Base-by-base conservation (phyloP, 2,888 invertebrate genomes). In the Boloria euphrosyne region DNA sequence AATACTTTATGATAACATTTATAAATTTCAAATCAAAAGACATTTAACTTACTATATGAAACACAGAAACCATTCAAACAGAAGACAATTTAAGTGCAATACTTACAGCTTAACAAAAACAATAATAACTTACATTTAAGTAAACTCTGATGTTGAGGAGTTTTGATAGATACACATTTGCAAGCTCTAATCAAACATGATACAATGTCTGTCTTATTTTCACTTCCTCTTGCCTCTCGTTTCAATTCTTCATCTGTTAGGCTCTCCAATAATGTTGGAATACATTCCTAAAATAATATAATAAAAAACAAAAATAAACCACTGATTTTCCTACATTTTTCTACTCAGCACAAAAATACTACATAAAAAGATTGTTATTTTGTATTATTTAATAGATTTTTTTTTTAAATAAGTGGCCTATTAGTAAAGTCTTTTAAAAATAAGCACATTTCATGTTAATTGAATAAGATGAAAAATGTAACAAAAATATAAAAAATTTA, bases 211-310 rank as follows among this genome's bases (percentile, higher is more conserved):
- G 98, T 98, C 90, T 98, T 98, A 71, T 97, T 97, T 88, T 98
- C 98, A 81, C 96, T 96, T 16, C 94, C 94, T 82, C 98, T 97
- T 4, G 98, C 97, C 90, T 99, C 99, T 76, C 97, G 96, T 84
- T 99, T 99, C 68, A 99, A 88, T 84, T 99, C 98, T 72, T 98
- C 98, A 85, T 99, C 98, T 22, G 98, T 97, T 80, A 99, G 93
- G 87, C 97, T 96, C 83, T 98, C 97, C 81, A 99, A 92, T 80
- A 98, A 95, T 78, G 95, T 95, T 71, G 98, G 96, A 75, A 98
- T 96, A 87, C 97, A 96, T 93, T 97, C 97, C 98, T 97, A 85
- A 18, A 50, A 43, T 7, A 22, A 55, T 46, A 51, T 46, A 51
- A 17, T 10, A 46, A 38, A 38, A 7, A 27, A 16, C 10, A 49